Percentiles rank a stretch among this genome's conserved stretches.
These are phyloP conservation scores for Gobiocypris rarus DNA, from an alignment of 2,113 vertebrate species.

Conservation along the genomic window DNA sequence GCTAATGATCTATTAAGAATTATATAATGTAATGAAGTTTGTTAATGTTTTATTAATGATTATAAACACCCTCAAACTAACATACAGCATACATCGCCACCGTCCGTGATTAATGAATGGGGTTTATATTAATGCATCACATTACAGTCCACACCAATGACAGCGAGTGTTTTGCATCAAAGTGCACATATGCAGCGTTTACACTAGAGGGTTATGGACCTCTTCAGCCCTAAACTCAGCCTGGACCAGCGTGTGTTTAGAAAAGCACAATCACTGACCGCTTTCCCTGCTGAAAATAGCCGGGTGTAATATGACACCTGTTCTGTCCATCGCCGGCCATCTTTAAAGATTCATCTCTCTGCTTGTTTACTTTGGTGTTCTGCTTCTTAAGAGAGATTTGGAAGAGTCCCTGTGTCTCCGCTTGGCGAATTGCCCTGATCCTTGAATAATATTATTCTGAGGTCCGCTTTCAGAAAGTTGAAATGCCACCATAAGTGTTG, in stretches of 20 bases:
- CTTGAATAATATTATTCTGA: constrained; percentile 31
- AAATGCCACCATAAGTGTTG: constrained; percentile 23
- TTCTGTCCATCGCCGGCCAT: constrained; percentile 5
- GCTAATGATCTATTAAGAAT: constrained; percentile 32
- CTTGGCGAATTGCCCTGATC: constrained; percentile 37
- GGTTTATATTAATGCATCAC: not conserved
- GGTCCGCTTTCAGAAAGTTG: constrained; percentile 45
- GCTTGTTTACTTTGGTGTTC: constrained; percentile 51
- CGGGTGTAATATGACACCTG: constrained; percentile 34
- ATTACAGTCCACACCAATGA: not conserved
- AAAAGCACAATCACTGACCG: constrained; percentile 39
- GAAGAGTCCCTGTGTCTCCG: constrained; percentile 5
- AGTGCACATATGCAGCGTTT: not conserved
- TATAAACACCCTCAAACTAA: not conserved
- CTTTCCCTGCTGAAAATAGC: constrained; percentile 28
- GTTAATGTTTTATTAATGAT: constrained; percentile 1
- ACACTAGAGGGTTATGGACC: not conserved
- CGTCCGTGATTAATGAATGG: not conserved
- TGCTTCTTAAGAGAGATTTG: constrained; percentile 35
- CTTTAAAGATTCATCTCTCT: constrained; percentile 50
- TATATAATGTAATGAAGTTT: constrained; percentile 25
- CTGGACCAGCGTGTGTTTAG: constrained; percentile 29
- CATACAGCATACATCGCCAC: not conserved
- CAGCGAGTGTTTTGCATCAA: not conserved
- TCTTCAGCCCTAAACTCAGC: constrained; percentile 7